Percentiles rank a stretch among this genome's conserved stretches.
Evolutionary conservation across 2,797 vertebrate genomes (phyloP).

Genomic region (Crocodylus rhombifer): DNA sequence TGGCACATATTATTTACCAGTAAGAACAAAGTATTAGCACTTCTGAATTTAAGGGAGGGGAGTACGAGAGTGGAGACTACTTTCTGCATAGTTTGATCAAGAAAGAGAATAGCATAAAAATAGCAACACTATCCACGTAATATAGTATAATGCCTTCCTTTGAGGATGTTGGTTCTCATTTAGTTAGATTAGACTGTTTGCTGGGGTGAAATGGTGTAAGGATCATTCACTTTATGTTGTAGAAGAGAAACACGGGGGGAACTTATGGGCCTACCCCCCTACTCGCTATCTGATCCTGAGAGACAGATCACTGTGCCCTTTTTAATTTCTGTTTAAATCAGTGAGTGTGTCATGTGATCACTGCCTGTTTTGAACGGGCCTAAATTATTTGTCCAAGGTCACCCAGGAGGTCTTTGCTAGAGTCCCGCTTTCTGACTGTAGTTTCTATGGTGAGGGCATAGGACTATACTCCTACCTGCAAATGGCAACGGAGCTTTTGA

Average conservation of each 20-base stretch:
- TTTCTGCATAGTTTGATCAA: not conserved
- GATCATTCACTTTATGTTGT: not conserved
- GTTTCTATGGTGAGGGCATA: not conserved
- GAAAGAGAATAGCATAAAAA: constrained; percentile 26
- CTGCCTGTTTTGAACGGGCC: not conserved
- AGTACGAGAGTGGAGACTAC: not conserved
- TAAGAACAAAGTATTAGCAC: not conserved
- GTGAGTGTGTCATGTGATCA: rapidly evolving
- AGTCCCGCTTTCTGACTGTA: not conserved
- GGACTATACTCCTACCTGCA: constrained; percentile 1
- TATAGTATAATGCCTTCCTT: not conserved
- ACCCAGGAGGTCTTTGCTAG: not conserved
- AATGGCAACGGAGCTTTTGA: not conserved
- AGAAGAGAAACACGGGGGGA: not conserved
- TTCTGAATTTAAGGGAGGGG: not conserved
- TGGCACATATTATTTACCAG: not conserved
- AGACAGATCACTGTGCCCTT: not conserved
- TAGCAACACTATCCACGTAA: not conserved
- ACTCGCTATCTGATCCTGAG: not conserved
- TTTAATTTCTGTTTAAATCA: not conserved
- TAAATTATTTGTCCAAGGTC: not conserved
- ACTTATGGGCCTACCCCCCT: not conserved
- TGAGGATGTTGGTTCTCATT: not conserved
- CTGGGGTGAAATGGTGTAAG: not conserved
- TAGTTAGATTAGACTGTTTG: no score